Base-by-base conservation (phyloP, 2,113 vertebrate species). In the Myxocyprinus asiaticus region DNA sequence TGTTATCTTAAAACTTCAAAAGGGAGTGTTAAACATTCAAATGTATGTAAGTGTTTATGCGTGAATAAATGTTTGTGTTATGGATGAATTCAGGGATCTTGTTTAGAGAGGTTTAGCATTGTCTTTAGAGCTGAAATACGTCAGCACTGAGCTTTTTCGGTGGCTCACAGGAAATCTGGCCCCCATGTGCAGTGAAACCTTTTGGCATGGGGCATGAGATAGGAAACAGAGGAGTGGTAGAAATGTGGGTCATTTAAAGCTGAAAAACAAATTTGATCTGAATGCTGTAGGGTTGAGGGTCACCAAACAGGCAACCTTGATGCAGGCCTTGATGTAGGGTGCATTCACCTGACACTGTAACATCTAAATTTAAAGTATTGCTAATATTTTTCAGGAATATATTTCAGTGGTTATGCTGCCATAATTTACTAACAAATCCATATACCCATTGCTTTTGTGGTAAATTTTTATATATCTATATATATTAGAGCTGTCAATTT, bases 181-280 rank as follows among this genome's bases (percentile, higher is more conserved):
- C 88, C 87, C 91, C 91, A 93, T 93, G 91, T 94, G 93, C 88
- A 85, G 85, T 85, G 90, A 88, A 92, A 94, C 93, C 93, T 93
- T 93, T 91, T 91, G 92, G 91, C 92, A 90, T 85, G 86, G 88
- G 89, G 85, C 85, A 81, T 87, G 88, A 86, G 90, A 90, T 89
- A 91, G 93, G 93, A 94, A 93, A 90, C 87, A 78, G 75, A 70
- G 61, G 85, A 82, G 81, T 76, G 73, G 64, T 77, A 78, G 84
- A 90, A 89, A 91, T 91, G 82, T 89, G 90, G 90, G 91, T 91
- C 89, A 90, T 84, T 90, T 85, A 84, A 90, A 86, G 85, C 85
- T 90, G 88, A 85, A 93, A 93, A 93, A 92, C 92, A 92, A 89
- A 81, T 82, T 84, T 74, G 76, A 83, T 71, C 85, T 79, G 67